Base-by-base conservation (phyloP, 2,113 vertebrate species). In the Isurus oxyrinchus region DNA sequence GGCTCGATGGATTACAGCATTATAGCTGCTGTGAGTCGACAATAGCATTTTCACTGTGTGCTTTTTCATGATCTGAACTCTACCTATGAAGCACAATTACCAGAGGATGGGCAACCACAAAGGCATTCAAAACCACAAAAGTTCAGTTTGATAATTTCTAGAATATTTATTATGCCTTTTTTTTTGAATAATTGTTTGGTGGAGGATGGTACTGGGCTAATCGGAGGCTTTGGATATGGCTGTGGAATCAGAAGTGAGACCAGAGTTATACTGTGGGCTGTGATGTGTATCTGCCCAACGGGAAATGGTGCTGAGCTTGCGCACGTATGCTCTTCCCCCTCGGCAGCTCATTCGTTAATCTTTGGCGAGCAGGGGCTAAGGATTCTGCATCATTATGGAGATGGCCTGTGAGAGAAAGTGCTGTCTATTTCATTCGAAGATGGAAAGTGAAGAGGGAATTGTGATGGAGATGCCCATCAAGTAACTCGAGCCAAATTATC, bases 1-100 rank as follows among this genome's bases (percentile, higher is more conserved):
- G n/a, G 96, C 49, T 96, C 97, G 96, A 96, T 93, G 86, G 96
- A 96, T 97, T 96, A 96, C 96, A 97, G 66, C 96, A 97, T 97
- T 96, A 96, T 63, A 76, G 53, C 96, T 61, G 27, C 96, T 97
- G 97, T 88, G 96, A 87, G 81, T 25, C 8, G 2, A 57, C 76
- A 69, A 96, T 79, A 55, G 59, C 53, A 81, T 40, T 69, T 69
- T 44, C 21, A 27, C 61, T 49, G 11, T 27, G n/a, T 27, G 40
- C 7, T 66, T 53, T 21, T 10, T 49, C 27, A 69, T 49, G 63
- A 95, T n/a, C 94, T 69, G 66, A 31, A 95, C 8, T 10, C n/a
- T 49, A 8, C 25, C 61, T 94, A n/a, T 8, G 16, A 40, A 94
- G 11, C 35, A 40, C 35, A 94, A 27, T 31, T 13, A 21, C 53